Percentiles rank a stretch among this genome's conserved stretches.
Evolutionary conservation across 2,113 vertebrate species (phyloP).

Genomic region (Hypanus sabinus): DNA sequence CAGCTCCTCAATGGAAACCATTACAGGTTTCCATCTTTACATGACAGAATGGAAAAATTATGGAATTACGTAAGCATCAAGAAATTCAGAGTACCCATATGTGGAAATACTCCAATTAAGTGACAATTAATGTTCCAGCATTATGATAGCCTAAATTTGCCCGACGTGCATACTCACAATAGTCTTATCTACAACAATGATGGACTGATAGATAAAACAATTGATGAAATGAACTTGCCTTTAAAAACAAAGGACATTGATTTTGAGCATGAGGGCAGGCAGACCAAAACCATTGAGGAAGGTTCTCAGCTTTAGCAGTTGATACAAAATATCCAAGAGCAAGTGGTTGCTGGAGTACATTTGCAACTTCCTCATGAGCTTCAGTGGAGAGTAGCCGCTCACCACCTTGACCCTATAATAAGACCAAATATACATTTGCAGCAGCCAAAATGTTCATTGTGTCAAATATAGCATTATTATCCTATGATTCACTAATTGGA

Average conservation of each 20-base stretch:
- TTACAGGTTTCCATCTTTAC: too few species aligned
- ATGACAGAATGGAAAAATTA: too few species aligned
- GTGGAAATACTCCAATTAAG: neutral
- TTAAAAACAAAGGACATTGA: slow-evolving; percentile 94
- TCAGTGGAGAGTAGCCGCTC: slow-evolving; percentile 88
- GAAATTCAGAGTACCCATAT: neutral
- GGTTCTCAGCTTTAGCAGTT: slow-evolving; percentile 85
- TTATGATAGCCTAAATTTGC: neutral
- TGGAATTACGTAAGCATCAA: too few species aligned
- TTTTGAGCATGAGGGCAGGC: slow-evolving; percentile 92
- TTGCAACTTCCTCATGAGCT: slow-evolving; percentile 81
- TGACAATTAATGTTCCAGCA: neutral
- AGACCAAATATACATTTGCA: slow-evolving; percentile 8
- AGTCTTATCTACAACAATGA: neutral
- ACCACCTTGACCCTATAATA: slow-evolving; percentile 72
- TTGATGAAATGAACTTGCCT: slow-evolving; percentile 61
- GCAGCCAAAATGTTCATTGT: neutral
- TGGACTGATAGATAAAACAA: neutral
- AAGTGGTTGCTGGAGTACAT: slow-evolving; percentile 78
- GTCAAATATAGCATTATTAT: too few species aligned
- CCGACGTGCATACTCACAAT: neutral
- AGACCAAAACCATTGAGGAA: slow-evolving; percentile 97
- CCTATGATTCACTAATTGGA: neutral
- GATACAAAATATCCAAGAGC: slow-evolving; percentile 96
- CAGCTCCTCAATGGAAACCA: too few species aligned